A percentile compares a stretch with the other conserved stretches of the same genome.
These are phyloP conservation scores for Ericerus pela DNA, from an alignment of 1,140 invertebrate genomes.

Conservation along the genomic window DNA sequence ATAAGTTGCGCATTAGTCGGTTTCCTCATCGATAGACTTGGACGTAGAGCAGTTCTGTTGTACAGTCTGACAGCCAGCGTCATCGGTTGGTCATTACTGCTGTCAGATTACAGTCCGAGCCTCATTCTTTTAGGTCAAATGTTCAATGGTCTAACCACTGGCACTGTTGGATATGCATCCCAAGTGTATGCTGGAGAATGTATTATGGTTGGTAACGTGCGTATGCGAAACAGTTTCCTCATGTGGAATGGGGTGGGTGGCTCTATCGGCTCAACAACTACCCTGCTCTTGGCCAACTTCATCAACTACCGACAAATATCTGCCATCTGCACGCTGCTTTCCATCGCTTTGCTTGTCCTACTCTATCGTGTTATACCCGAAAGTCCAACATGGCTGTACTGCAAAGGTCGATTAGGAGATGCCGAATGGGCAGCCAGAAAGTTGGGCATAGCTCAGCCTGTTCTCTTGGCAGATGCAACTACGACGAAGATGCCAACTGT, in stretches of 20 bases:
- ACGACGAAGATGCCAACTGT: too few relatives aligned
- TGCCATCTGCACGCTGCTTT: slow-evolving; percentile 41
- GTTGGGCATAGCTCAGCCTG: slow-evolving; percentile 37
- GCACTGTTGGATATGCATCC: slow-evolving; percentile 41
- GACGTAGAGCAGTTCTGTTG: slow-evolving; percentile 38
- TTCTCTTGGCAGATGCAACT: slow-evolving; percentile 22
- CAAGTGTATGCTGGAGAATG: slow-evolving; percentile 47
- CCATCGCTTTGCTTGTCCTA: slow-evolving; percentile 36
- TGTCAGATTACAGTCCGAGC: slow-evolving; percentile 29
- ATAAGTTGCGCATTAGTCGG: slow-evolving; percentile 37
- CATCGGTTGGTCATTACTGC: slow-evolving; percentile 40
- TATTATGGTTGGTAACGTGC: slow-evolving; percentile 36
- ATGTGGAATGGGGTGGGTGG: slow-evolving; percentile 44
- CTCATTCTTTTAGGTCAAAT: slow-evolving; percentile 41
- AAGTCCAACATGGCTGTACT: slow-evolving; percentile 50
- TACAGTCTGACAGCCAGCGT: slow-evolving; percentile 36
- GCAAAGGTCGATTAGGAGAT: slow-evolving; percentile 36
- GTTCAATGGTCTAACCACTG: slow-evolving; percentile 39
- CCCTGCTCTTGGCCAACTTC: slow-evolving; percentile 43
- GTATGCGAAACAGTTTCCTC: slow-evolving; percentile 39
- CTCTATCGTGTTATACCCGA: slow-evolving; percentile 45
- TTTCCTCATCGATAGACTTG: slow-evolving; percentile 40
- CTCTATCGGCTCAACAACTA: slow-evolving; percentile 40
- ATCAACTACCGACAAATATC: slow-evolving; percentile 45
- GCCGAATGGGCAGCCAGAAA: slow-evolving; percentile 36